Percentiles rank a stretch among this genome's conserved stretches.
Evolutionary conservation across 2,113 vertebrate genomes (phyloP).

Genomic region (Cyprinus carpio): DNA sequence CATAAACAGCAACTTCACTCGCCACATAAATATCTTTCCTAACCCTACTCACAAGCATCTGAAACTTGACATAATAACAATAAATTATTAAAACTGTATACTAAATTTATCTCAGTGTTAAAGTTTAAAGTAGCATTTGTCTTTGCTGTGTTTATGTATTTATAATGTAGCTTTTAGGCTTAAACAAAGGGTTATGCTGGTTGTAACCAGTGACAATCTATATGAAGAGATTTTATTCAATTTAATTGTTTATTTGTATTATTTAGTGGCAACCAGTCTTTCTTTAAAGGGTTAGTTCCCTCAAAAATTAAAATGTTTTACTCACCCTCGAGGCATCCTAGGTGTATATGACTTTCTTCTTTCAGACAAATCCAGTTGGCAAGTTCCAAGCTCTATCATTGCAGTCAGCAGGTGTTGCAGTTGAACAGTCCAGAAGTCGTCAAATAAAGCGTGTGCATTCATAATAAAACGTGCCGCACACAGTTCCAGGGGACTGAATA

Average conservation of each 20-base stretch:
- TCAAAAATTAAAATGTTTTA: too few relatives aligned
- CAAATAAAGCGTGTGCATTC: too few relatives aligned
- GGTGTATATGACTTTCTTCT: too few relatives aligned
- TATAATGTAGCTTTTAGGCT: background rate
- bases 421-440: too few relatives aligned
- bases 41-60: background rate
- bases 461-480: too few relatives aligned
- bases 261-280: background rate
- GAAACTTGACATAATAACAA: background rate
- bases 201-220: background rate
- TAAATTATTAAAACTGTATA: background rate
- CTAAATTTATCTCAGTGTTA: background rate
- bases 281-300: too few relatives aligned
- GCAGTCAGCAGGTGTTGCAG: too few relatives aligned
- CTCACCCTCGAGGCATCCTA: too few relatives aligned
- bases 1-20: background rate
- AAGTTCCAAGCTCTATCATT: too few relatives aligned
- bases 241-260: background rate
- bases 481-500: too few relatives aligned
- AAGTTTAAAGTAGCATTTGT: background rate
- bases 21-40: background rate
- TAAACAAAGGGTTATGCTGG: background rate
- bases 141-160: background rate
- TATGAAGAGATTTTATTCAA: background rate
- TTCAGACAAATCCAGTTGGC: too few relatives aligned